Percentiles rank a stretch among this genome's conserved stretches.
These are phyloP conservation scores for Micropterix aruncella DNA, from an alignment of 2,888 invertebrate species.

Conservation along the genomic window DNA sequence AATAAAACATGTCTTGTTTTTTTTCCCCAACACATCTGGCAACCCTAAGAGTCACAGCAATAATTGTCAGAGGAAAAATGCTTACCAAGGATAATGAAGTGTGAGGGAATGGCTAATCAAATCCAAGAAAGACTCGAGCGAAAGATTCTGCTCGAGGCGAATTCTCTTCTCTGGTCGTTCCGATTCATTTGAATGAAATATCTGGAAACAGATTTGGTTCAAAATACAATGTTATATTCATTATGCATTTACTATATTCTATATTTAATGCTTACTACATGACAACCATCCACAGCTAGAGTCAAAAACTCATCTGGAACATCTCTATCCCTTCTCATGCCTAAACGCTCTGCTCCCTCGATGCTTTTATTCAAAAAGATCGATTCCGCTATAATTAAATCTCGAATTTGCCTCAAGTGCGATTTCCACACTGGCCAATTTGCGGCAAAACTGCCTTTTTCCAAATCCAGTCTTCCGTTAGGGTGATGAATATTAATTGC, in stretches of 20 bases:
- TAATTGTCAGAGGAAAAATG: too few species aligned
- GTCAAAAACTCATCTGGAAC: background rate
- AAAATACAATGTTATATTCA: too few species aligned
- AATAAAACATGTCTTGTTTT: too few species aligned
- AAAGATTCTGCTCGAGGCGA: background rate
- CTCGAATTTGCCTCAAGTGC: background rate
- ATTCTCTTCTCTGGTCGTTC: background rate
- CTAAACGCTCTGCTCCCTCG: background rate
- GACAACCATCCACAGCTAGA: background rate
- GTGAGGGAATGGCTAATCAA: background rate
- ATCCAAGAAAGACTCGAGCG: background rate
- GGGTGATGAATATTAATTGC: constrained; percentile 23
- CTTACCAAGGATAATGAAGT: background rate
- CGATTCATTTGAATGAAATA: background rate
- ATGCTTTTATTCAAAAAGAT: background rate
- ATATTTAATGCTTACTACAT: too few species aligned
- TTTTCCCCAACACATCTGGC: too few species aligned
- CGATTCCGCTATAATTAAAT: background rate
- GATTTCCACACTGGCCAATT: constrained; percentile 25
- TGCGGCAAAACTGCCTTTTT: constrained; percentile 23
- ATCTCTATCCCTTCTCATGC: background rate
- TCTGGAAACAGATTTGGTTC: background rate
- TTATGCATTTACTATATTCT: background rate
- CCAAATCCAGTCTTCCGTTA: constrained; percentile 18
- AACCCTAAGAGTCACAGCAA: too few species aligned